Conservation (phyloP, 2,113 vertebrate genomes). For the Odobenus rosmarus region DNA sequence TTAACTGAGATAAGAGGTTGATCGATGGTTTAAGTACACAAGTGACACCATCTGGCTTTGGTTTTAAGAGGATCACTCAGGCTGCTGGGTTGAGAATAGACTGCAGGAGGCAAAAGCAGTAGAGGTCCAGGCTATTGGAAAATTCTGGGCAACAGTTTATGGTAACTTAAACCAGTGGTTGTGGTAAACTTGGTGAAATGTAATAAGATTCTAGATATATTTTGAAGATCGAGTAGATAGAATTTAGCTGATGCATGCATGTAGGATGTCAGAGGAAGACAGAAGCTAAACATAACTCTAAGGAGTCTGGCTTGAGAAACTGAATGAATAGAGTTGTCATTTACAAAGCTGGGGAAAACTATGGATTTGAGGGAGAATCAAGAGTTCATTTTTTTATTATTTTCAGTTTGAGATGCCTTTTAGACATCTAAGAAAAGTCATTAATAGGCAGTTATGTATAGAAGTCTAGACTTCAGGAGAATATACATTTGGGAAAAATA, state of each 20-base stretch:
- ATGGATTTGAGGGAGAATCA: neutral
- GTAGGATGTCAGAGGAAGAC: neutral
- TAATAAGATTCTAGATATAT: neutral
- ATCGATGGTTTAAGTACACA: neutral
- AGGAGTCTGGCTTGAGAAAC: constrained; percentile 6
- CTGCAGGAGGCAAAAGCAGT: neutral
- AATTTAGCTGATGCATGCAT: neutral
- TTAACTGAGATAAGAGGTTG: neutral
- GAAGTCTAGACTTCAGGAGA: neutral
- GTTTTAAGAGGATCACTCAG: neutral
- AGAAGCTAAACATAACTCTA: neutral
- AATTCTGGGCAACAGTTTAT: neutral
- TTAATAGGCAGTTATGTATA: neutral
- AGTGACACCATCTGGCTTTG: neutral
- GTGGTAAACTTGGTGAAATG: neutral
- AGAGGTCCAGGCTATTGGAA: neutral
- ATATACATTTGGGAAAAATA: neutral
- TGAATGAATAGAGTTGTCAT: neutral
- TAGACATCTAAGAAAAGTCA: neutral
- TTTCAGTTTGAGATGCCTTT: neutral
- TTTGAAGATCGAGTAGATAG: neutral
- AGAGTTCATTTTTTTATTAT: neutral
- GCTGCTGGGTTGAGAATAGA: neutral
- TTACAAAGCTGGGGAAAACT: neutral
- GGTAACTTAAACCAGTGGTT: neutral